Conservation (phyloP, 2,888 invertebrate species). For the Acronicta aceris region DNA sequence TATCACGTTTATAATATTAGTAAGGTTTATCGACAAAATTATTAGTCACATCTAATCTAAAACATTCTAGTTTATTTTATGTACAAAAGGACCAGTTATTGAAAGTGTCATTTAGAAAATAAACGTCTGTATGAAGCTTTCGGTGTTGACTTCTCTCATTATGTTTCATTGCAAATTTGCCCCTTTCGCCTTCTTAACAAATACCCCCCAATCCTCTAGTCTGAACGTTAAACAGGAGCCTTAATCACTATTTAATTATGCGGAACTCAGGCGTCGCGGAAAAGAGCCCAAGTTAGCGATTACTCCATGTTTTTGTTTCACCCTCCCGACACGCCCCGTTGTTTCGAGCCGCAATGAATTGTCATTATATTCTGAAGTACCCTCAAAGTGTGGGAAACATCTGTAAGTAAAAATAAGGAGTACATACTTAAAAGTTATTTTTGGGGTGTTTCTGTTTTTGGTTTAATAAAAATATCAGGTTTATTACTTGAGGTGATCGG, state of each 20-base stretch:
- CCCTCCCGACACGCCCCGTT: slow-evolving; percentile 42
- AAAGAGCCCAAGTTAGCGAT: slow-evolving; percentile 72
- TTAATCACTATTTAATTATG: slow-evolving; percentile 86
- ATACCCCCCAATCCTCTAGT: slow-evolving; percentile 44
- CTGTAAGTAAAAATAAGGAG: slow-evolving; percentile 15
- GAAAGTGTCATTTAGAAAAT: not conserved
- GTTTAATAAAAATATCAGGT: not conserved
- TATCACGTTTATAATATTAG: too few species aligned
- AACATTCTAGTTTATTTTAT: too few species aligned
- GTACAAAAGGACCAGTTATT: not conserved
- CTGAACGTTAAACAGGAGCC: slow-evolving; percentile 59
- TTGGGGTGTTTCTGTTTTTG: slow-evolving; percentile 9
- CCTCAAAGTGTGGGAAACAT: slow-evolving; percentile 35
- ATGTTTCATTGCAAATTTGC: slow-evolving; percentile 5
- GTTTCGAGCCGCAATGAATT: slow-evolving; percentile 56
- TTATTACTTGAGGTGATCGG: too few species aligned
- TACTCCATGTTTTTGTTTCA: slow-evolving; percentile 76
- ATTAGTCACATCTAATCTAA: too few species aligned
- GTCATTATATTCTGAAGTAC: slow-evolving; percentile 52
- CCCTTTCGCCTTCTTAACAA: not conserved
- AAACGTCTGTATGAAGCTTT: too few species aligned
- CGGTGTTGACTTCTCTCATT: not conserved
- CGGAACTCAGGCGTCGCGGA: slow-evolving; percentile 70
- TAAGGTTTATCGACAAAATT: too few species aligned
- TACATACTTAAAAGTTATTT: slow-evolving; percentile 26